phyloP scores from a whole-genome alignment of 2,888 invertebrate genomes.

The Tortrix viridana region DNA sequence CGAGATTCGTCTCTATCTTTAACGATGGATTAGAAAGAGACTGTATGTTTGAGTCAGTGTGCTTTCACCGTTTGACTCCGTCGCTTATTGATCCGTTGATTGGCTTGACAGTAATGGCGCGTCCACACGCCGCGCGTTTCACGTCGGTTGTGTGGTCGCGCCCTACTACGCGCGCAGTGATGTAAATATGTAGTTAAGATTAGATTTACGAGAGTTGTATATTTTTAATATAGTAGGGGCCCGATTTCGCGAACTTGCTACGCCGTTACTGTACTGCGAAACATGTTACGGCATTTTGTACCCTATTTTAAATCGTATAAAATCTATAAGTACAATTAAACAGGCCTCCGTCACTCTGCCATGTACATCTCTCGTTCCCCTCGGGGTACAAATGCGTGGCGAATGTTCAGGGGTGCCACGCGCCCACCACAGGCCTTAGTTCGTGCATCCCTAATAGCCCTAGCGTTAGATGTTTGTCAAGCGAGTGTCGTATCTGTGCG shows the following conservation, averaged over 20 bases:
- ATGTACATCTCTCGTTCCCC: not conserved
- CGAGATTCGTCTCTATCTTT: conserved; percentile 17
- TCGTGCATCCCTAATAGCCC: not conserved
- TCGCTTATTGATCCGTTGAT: conserved; percentile 10
- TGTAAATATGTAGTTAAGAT: conserved; percentile 53
- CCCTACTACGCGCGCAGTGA: conserved; percentile 32
- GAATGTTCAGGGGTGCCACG: not conserved
- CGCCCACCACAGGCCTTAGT: not conserved
- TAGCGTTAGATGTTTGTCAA: not conserved
- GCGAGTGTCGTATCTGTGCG: not conserved
- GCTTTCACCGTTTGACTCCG: conserved; percentile 22
- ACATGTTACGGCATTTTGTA: conserved; percentile 8
- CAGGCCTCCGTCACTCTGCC: not conserved
- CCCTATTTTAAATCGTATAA: not conserved
- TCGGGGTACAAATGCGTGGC: not conserved
- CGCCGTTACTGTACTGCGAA: conserved; percentile 22
- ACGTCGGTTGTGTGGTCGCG: conserved; percentile 19
- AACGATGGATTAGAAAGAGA: conserved; percentile 15
- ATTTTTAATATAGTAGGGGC: conserved; percentile 63
- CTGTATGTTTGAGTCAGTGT: conserved; percentile 9
- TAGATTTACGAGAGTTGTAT: conserved; percentile 50
- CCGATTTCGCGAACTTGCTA: conserved; percentile 66
- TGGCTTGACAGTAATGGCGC: not conserved
- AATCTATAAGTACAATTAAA: conserved; percentile 11
- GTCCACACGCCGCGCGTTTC: conserved; percentile 5